phyloP scores from a whole-genome alignment of 2,113 vertebrate genomes.

The Lucifuga dentata region DNA sequence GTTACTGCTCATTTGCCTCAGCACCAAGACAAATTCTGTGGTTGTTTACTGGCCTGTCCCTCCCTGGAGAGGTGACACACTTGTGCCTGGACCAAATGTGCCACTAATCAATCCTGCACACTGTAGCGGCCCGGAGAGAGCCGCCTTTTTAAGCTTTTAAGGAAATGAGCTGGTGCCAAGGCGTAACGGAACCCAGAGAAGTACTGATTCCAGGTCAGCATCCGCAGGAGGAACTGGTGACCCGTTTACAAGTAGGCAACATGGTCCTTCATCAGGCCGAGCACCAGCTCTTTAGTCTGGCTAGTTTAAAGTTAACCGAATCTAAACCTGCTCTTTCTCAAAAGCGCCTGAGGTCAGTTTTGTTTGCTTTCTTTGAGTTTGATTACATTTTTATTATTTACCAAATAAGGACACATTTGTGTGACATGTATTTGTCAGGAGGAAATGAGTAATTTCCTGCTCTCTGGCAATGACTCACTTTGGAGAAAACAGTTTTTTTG shows the following conservation, averaged over 20 bases:
- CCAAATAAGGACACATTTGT: conserved; percentile 40
- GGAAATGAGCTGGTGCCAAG: conserved; percentile 47
- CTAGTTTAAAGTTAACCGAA: conserved; percentile 15
- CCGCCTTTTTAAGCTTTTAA: conserved; percentile 58
- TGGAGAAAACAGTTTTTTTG: background rate
- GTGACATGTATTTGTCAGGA: conserved; percentile 25
- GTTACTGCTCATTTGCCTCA: conserved; percentile 53
- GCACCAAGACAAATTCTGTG: conserved; percentile 35
- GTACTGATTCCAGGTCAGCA: conserved; percentile 54
- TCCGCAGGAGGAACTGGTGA: conserved; percentile 34
- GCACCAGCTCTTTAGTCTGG: conserved; percentile 36
- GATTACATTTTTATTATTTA: conserved; percentile 22
- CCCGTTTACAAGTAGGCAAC: conserved; percentile 40
- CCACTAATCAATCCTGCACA: conserved; percentile 64
- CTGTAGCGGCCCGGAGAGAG: conserved; percentile 24
- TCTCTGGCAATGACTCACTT: conserved; percentile 40
- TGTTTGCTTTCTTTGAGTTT: conserved; percentile 8
- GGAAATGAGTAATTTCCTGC: conserved; percentile 61
- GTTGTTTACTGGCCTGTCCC: conserved; percentile 55
- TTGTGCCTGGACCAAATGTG: conserved; percentile 60
- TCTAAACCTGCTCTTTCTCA: conserved; percentile 1
- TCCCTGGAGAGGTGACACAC: conserved; percentile 69
- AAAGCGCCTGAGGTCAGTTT: conserved; percentile 16
- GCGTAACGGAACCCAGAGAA: conserved; percentile 39
- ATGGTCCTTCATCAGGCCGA: conserved; percentile 29